phyloP scores from a whole-genome alignment of 1,140 invertebrate species.

The Bactericera cockerelli region DNA sequence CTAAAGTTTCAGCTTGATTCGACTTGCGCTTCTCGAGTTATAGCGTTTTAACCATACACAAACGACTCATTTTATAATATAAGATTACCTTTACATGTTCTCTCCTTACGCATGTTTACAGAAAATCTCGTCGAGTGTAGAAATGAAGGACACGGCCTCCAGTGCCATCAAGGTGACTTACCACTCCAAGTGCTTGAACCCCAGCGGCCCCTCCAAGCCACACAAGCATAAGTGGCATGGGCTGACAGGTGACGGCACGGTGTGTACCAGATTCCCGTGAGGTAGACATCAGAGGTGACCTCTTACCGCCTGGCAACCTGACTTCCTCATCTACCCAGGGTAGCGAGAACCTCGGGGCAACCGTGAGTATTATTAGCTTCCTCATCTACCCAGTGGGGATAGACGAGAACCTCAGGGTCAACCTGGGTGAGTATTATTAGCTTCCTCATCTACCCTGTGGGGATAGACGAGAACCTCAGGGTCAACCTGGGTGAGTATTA shows the following conservation, averaged over 20 bases:
- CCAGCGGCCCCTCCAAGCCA: slow-evolving; percentile 36
- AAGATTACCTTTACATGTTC: too few relatives aligned
- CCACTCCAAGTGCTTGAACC: slow-evolving; percentile 67
- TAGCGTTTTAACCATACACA: too few relatives aligned
- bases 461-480: too few relatives aligned
- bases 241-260: slow-evolving; percentile 36
- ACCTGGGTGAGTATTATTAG: slow-evolving; percentile 39
- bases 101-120: too few relatives aligned
- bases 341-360: slow-evolving; percentile 53
- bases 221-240: slow-evolving; percentile 76
- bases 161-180: slow-evolving; percentile 74
- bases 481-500: too few relatives aligned
- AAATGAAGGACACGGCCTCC: slow-evolving; percentile 80
- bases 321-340: slow-evolving; percentile 49
- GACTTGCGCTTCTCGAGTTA: too few relatives aligned
- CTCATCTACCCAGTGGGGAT: slow-evolving; percentile 86
- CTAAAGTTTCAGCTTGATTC: too few relatives aligned
- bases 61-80: too few relatives aligned
- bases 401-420: slow-evolving; percentile 66
- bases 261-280: too few relatives aligned
- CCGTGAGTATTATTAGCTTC: too few relatives aligned
- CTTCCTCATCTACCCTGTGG: too few relatives aligned
- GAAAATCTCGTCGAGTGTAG: slow-evolving; percentile 85
- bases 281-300: slow-evolving; percentile 38
- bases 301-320: too few relatives aligned